phyloP scores from a whole-genome alignment of 2,888 invertebrate genomes.

The Trichogramma dendrolimi region DNA sequence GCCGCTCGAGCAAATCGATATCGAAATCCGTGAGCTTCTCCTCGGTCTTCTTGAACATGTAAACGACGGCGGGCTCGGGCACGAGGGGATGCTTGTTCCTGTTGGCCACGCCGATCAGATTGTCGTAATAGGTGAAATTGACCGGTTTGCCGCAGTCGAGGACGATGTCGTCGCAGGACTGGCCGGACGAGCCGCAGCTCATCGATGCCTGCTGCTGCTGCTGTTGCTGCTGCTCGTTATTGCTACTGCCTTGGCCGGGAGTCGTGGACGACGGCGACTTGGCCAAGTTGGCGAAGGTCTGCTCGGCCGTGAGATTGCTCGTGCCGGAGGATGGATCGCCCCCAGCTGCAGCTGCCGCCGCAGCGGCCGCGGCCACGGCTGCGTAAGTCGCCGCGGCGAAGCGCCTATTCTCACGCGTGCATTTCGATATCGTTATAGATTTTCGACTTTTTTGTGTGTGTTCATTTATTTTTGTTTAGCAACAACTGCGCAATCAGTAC shows the following conservation, averaged over 20 bases:
- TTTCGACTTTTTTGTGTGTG: too few relatives aligned
- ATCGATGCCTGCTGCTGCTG: constrained; percentile 28
- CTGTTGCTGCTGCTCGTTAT: constrained; percentile 28
- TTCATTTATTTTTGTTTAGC: too few relatives aligned
- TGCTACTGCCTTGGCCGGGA: constrained; percentile 34
- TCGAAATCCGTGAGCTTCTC: constrained; percentile 65
- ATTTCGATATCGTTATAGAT: too few relatives aligned
- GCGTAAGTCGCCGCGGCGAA: too few relatives aligned
- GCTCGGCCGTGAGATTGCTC: constrained; percentile 27
- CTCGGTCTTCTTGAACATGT: constrained; percentile 70
- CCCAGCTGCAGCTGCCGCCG: too few relatives aligned
- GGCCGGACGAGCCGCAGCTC: constrained; percentile 34
- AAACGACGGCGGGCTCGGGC: constrained; percentile 76
- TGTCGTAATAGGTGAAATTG: constrained; percentile 85
- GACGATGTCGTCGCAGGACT: constrained; percentile 59
- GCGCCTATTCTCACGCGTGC: too few relatives aligned
- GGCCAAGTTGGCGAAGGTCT: constrained; percentile 16
- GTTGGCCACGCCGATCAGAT: constrained; percentile 79
- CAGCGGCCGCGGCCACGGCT: too few relatives aligned
- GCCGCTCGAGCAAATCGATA: constrained; percentile 69
- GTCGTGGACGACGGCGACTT: constrained; percentile 29
- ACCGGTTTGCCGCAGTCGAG: constrained; percentile 81
- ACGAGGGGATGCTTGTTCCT: constrained; percentile 77
- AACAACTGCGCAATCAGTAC: background rate
- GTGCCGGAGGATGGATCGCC: background rate